Evolutionary conservation across 2,888 invertebrate genomes (phyloP), one percentile per base, ranked within the genome.

Genomic region (Ernsta delagoae): DNA sequence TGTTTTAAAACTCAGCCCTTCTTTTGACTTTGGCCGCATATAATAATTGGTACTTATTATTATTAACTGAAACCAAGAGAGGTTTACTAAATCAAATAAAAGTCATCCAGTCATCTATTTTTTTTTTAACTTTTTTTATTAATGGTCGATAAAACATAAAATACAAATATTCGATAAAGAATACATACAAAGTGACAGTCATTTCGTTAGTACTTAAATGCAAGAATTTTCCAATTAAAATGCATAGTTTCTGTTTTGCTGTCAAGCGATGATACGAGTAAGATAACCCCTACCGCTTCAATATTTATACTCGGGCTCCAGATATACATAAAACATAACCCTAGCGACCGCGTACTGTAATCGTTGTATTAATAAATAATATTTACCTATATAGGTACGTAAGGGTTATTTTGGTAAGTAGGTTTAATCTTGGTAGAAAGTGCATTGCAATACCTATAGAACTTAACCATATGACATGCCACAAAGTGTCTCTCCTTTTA

Each of bases 261-360:
- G 12, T 59, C 16, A 65, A 5, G 34, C 12, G 50, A 59, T 41
- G 5, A 3, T 59, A 16, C 16, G 16, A 16, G 16, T 16, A 16
- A 41, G 62, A 63, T 69, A 69, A 69, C 68, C 68, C 62, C 36
- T 62, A 36, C 48, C 39, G 50, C 12, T 56, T 56, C 45, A 36
- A 9, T 56, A 67, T 34, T 61, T 61, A 56, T 60, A 66, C 59
- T 41, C 31, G 36, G 31, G 34, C 54, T 61, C 9, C 11, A 62
- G 36, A 57, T 50, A 12, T 39, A 57, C 62, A 57, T 62, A 41
- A 57, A 68, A 39, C 68, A 68, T 31, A 50, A 57, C 48, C 41
- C 48, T 31, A 50, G 39, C 11, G 39, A 57, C 31, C 41, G 6
- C 39, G 31, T 31, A 56, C 7, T 34, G 39, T 34, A 56, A 8